Conservation (phyloP, 2,113 vertebrate genomes). For the Origma solitaria region DNA sequence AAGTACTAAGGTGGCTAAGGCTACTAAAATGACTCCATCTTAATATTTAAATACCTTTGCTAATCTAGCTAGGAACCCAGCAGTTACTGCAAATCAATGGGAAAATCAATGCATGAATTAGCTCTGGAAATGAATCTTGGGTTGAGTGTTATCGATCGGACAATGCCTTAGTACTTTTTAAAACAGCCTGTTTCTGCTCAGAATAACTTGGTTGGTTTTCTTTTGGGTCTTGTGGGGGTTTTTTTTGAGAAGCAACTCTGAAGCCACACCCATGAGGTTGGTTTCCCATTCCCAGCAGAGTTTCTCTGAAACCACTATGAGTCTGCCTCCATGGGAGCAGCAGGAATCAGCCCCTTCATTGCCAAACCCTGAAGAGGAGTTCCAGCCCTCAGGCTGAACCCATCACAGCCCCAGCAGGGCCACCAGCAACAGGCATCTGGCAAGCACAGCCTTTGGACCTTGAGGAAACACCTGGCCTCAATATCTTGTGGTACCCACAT, state of each 20-base stretch:
- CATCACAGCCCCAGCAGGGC: background rate
- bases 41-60: slow-evolving; percentile 41
- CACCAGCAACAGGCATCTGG: background rate
- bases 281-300: background rate
- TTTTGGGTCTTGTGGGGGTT: background rate
- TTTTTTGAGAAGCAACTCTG: background rate
- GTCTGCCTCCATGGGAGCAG: background rate
- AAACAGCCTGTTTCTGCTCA: background rate
- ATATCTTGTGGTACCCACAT: accelerated
- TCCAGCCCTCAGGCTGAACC: background rate
- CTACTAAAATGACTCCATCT: background rate
- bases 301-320: background rate
- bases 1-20: background rate
- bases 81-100: slow-evolving; percentile 27
- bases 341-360: background rate
- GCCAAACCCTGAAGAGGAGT: background rate
- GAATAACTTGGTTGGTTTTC: background rate
- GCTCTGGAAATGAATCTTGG: background rate
- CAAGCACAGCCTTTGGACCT: background rate
- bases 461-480: background rate
- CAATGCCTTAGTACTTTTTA: background rate
- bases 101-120: slow-evolving; percentile 34
- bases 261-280: background rate
- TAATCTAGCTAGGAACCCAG: slow-evolving; percentile 15
- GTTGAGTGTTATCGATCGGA: background rate